Evolutionary conservation across 2,888 invertebrate genomes (phyloP), one percentile per base, ranked within the genome.

Genomic region (Globia sparganii): DNA sequence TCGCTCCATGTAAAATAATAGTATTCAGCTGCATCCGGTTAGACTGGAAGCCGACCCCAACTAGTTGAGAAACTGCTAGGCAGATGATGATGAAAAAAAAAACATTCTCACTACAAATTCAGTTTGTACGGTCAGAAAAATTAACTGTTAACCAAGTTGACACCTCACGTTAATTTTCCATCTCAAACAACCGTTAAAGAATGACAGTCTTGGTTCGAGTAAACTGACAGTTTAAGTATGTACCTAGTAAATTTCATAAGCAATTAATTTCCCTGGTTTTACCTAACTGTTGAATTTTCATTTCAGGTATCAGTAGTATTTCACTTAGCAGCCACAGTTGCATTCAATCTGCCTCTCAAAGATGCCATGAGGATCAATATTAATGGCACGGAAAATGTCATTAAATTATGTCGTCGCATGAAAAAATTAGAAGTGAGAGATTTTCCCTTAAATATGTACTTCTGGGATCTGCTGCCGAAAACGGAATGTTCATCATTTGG

Each of bases 281-380:
- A 56, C 11, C n/a, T n/a, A 3, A 56, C 11, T 11, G n/a, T n/a
- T n/a, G 53, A 56, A 56, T 67, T 58, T 61, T 65, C 0, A 1
- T 69, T 84, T 58, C 81, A 92, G 91, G 90, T 91, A 4, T 90
- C 91, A 1, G 71, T 91, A n/a, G 90, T 92, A 40, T 90, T 91
- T 61, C 91, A 92, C 31, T 75, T 86, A 43, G 92, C 91, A 13
- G 92, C 91, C 1, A 87, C 84, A 59, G 81, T 91, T 0, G 83
- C 86, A 18, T 91, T 92, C 68, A 70, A 83, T 15, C 62, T 87
- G 37, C 73, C 83, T 8, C 73, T 91, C 2, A 79, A 75, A n/a
- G 79, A 87, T 25, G 88, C 90, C 11, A 77, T 91, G 62, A 73
- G 62, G 13, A 77, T 81, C 25, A 91, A 91, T 68, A 84, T 90